Conservation (phyloP, 2,113 vertebrate species). For the Pseudorasbora parva region DNA sequence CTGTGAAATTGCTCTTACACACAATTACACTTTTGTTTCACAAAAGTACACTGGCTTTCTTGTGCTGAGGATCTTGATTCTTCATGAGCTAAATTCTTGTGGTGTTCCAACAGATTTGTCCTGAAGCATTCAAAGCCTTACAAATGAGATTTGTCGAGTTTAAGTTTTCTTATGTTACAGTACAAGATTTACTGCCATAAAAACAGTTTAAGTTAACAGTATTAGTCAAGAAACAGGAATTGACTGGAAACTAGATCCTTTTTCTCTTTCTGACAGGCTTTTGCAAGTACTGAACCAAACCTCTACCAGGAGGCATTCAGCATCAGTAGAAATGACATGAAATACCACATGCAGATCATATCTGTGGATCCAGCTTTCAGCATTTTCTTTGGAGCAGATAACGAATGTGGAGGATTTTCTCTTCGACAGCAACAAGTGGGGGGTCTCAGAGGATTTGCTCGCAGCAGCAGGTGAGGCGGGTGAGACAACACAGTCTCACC, state of each 20-base stretch:
- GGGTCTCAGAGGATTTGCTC: slow-evolving; percentile 12
- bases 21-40: slow-evolving; percentile 10
- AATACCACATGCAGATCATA: slow-evolving; percentile 24
- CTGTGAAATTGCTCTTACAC: background rate
- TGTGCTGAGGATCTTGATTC: background rate
- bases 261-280: slow-evolving; percentile 25
- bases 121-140: slow-evolving; percentile 17
- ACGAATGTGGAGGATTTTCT: slow-evolving; percentile 12
- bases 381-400: slow-evolving; percentile 23
- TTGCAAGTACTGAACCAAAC: slow-evolving; percentile 24
- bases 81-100: background rate
- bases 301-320: background rate
- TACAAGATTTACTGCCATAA: background rate
- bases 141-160: slow-evolving; percentile 1
- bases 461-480: slow-evolving; percentile 16
- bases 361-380: slow-evolving; percentile 12
- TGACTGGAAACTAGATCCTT: background rate
- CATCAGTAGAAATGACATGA: background rate
- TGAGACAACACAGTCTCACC: too few relatives aligned
- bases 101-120: slow-evolving; percentile 21
- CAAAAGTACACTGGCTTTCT: background rate
- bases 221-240: slow-evolving; percentile 28
- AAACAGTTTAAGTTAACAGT: slow-evolving; percentile 22
- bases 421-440: slow-evolving; percentile 17
- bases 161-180: slow-evolving; percentile 19